A percentile compares a stretch with the other conserved stretches of the same genome.
Evolutionary conservation across 2,888 invertebrate species (phyloP).

Genomic region (Anoplius nigerrimus): DNA sequence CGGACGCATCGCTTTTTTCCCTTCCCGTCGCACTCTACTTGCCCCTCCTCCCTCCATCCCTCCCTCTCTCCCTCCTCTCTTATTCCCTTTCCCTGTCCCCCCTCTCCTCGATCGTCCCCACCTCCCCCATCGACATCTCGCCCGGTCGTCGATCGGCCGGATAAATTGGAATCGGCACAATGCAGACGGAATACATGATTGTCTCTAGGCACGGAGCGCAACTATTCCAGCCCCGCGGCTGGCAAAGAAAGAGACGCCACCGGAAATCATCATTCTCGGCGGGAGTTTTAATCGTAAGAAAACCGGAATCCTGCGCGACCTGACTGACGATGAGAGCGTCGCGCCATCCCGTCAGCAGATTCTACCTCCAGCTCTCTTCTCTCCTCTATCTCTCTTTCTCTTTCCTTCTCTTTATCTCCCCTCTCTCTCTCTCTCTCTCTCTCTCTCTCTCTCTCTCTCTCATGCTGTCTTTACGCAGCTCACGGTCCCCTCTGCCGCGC

Average conservation of each 20-base stretch:
- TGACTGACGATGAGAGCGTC: conserved; percentile 56
- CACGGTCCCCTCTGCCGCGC: not conserved
- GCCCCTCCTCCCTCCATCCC: not conserved
- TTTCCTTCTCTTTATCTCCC: not conserved
- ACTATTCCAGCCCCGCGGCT: conserved; percentile 36
- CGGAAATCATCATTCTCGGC: conserved; percentile 68
- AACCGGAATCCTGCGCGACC: conserved; percentile 61
- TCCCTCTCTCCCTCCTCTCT: conserved; percentile 5
- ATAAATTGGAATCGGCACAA: conserved; percentile 61
- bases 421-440: too few species aligned
- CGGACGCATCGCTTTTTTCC: conserved; percentile 20
- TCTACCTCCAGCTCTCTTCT: too few species aligned
- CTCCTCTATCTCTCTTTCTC: not conserved
- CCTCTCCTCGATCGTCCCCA: not conserved
- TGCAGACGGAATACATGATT: conserved; percentile 64
- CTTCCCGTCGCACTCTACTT: conserved; percentile 16
- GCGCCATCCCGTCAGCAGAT: conserved; percentile 22
- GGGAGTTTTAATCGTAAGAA: conserved; percentile 60
- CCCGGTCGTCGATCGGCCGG: conserved; percentile 25
- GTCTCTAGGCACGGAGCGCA: conserved; percentile 50
- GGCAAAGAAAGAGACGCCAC: conserved; percentile 67
- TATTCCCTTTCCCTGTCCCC: not conserved
- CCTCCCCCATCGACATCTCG: too few species aligned
- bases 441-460: not conserved
- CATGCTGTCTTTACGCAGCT: not conserved